A percentile compares a stretch with the other conserved stretches of the same genome.
Evolutionary conservation across 1,140 invertebrate species (phyloP).

Genomic region (Aphelenchoides fujianensis): DNA sequence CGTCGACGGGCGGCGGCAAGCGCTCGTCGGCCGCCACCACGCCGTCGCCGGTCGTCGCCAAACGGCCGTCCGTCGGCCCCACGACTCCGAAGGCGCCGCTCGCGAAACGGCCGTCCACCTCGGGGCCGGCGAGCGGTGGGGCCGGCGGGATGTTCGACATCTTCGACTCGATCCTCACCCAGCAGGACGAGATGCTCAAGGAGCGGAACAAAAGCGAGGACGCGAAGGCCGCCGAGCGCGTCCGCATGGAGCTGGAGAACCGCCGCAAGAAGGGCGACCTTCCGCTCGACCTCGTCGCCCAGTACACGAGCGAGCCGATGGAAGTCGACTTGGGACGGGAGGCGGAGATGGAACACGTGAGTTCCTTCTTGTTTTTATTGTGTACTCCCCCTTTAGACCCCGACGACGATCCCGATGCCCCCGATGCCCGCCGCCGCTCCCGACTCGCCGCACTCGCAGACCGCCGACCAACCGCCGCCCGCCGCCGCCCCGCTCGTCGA

Average conservation of each 20-base stretch:
- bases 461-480: background rate
- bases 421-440: background rate
- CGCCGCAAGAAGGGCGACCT: constrained; percentile 7
- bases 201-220: constrained; percentile 21
- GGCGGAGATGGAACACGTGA: background rate
- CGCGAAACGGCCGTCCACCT: background rate
- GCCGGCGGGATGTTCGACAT: constrained; percentile 20
- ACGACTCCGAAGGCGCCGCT: background rate
- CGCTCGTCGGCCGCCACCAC: too few species aligned
- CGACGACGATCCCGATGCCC: background rate
- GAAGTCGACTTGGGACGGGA: background rate
- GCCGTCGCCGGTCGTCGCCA: too few species aligned
- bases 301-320: background rate
- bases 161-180: constrained; percentile 29
- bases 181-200: constrained; percentile 26
- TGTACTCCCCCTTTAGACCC: background rate
- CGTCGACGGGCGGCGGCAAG: too few species aligned
- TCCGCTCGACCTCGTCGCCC: constrained; percentile 7
- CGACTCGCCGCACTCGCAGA: background rate
- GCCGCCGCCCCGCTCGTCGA: background rate
- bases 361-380: background rate
- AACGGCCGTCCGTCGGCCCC: too few species aligned
- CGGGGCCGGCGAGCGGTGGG: background rate
- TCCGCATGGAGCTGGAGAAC: constrained; percentile 22
- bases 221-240: constrained; percentile 18